Conservation (phyloP, 2,113 vertebrate genomes). For the Psittacula cyanocephala region DNA sequence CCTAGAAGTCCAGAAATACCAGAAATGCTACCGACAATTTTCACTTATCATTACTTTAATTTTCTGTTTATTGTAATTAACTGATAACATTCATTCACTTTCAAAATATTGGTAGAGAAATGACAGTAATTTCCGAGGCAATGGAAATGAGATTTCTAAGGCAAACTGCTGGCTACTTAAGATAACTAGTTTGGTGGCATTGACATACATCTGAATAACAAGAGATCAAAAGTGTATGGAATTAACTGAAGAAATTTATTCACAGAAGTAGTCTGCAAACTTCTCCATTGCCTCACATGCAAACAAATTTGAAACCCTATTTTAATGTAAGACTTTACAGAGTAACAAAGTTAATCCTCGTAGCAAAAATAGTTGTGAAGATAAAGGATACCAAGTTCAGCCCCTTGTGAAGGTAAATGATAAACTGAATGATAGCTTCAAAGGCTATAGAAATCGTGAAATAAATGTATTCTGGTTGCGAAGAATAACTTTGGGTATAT, state of each 20-base stretch:
- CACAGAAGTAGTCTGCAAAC: not conserved
- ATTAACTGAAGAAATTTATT: not conserved
- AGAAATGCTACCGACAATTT: not conserved
- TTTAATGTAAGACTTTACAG: not conserved
- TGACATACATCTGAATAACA: not conserved
- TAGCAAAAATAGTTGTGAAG: not conserved
- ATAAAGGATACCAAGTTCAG: not conserved
- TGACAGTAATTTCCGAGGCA: conserved; percentile 23
- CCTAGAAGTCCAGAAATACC: not conserved
- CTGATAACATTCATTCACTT: conserved; percentile 49
- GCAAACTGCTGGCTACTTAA: conserved; percentile 41
- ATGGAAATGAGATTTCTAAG: conserved; percentile 59
- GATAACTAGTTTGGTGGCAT: conserved; percentile 14
- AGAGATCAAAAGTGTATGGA: not conserved
- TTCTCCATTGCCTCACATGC: not conserved
- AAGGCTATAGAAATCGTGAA: not conserved
- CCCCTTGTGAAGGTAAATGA: not conserved
- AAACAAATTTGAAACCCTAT: not conserved
- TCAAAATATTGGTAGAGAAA: conserved; percentile 16
- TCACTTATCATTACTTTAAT: not conserved
- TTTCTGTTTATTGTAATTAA: conserved; percentile 56
- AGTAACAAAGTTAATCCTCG: not conserved
- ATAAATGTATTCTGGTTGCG: not conserved
- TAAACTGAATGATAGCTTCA: not conserved
- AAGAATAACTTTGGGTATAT: not conserved